Evolutionary conservation across 2,888 invertebrate genomes (phyloP).

Genomic region (Trissonchulus sp.): DNA sequence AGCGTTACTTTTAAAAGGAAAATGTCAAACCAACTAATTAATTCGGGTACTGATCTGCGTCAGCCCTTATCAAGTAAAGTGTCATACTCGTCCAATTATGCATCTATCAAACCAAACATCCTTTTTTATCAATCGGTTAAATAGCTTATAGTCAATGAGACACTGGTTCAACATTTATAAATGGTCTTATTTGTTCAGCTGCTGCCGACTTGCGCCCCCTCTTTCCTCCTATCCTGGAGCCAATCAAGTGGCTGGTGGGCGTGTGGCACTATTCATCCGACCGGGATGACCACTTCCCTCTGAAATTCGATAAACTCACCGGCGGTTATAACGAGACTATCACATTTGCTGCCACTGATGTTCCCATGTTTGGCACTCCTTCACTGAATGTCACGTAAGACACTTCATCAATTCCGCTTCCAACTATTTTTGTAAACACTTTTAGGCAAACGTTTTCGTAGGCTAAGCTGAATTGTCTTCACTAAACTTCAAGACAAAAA

Average conservation of each 20-base stretch:
- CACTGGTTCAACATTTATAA: not conserved
- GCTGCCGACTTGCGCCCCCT: not conserved
- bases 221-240: slow-evolving; percentile 9
- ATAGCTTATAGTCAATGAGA: too few relatives aligned
- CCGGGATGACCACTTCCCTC: slow-evolving; percentile 5
- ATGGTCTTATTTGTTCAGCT: not conserved
- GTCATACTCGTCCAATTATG: too few relatives aligned
- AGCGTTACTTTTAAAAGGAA: too few relatives aligned
- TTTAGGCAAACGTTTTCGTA: too few relatives aligned
- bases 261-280: not conserved
- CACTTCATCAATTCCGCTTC: not conserved
- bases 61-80: too few relatives aligned
- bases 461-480: too few relatives aligned
- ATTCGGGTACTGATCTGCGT: too few relatives aligned
- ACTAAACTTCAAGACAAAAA: too few relatives aligned
- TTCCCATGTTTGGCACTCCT: slow-evolving; percentile 23
- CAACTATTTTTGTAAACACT: too few relatives aligned
- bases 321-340: slow-evolving; percentile 5
- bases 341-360: not conserved
- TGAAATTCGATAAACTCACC: not conserved
- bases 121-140: too few relatives aligned
- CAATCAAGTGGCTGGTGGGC: slow-evolving; percentile 25
- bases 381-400: slow-evolving; percentile 11
- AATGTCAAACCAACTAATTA: too few relatives aligned
- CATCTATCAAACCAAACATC: too few relatives aligned